Conservation (phyloP, 2,797 vertebrate genomes). For the Limosa lapponica region DNA sequence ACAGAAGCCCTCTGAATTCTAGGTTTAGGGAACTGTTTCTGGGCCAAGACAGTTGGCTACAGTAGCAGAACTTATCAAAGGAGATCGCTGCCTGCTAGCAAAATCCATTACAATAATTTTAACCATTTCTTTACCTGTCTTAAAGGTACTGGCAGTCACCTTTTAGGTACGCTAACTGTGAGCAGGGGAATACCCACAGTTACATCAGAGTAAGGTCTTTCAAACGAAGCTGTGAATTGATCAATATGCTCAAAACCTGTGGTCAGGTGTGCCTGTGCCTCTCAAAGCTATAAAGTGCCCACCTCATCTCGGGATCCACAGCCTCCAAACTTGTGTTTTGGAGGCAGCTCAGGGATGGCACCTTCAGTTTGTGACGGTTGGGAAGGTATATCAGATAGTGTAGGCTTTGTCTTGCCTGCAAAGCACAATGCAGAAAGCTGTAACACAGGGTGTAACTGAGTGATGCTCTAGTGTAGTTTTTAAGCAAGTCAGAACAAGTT, state of each 20-base stretch:
- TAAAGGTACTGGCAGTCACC: not conserved
- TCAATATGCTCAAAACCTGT: not conserved
- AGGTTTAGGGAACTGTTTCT: not conserved
- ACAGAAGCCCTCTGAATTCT: not conserved
- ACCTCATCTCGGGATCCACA: too few species aligned
- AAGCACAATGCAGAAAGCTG: not conserved
- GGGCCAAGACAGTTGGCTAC: not conserved
- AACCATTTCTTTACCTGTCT: not conserved
- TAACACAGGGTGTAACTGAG: not conserved
- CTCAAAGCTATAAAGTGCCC: not conserved
- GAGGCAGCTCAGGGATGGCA: not conserved
- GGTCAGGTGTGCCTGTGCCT: not conserved
- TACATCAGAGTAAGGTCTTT: not conserved
- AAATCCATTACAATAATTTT: not conserved
- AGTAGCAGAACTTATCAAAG: not conserved
- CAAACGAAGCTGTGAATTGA: not conserved
- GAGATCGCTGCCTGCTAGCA: not conserved
- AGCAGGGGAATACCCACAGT: not conserved
- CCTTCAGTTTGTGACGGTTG: not conserved
- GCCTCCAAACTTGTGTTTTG: not conserved
- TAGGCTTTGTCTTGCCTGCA: not conserved
- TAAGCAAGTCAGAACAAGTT: constrained; percentile 1
- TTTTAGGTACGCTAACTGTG: not conserved
- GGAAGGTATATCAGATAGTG: rapidly evolving
- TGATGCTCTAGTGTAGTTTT: not conserved